Conservation (phyloP, 2,888 invertebrate species). For the Entomobrya proxima region DNA sequence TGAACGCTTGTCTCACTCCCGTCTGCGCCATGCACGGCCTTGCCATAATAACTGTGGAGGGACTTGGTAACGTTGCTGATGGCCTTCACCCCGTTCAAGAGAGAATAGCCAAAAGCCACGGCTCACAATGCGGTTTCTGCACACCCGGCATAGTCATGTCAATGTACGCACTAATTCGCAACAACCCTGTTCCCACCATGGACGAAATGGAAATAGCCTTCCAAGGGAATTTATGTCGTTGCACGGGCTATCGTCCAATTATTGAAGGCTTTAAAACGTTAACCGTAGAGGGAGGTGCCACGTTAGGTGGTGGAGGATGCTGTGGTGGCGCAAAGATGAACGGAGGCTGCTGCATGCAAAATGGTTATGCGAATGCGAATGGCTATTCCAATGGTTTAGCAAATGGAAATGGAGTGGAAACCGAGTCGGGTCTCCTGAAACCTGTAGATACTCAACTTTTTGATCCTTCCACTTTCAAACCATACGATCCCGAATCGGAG, state of each 20-base stretch:
- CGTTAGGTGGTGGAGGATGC: conserved; percentile 37
- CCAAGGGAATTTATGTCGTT: conserved; percentile 90
- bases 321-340: conserved; percentile 85
- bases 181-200: conserved; percentile 84
- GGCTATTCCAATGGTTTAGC: conserved; percentile 38
- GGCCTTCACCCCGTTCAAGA: conserved; percentile 91
- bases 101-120: conserved; percentile 91
- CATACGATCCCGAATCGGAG: conserved; percentile 89
- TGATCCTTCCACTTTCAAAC: conserved; percentile 82
- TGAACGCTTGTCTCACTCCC: conserved; percentile 93
- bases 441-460: conserved; percentile 77
- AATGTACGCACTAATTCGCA: conserved; percentile 91
- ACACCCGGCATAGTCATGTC: conserved; percentile 99
- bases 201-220: conserved; percentile 87
- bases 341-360: conserved; percentile 71
- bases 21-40: conserved; percentile 91
- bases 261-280: conserved; percentile 93
- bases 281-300: conserved; percentile 25
- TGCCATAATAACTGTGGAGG: conserved; percentile 95
- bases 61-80: conserved; percentile 89
- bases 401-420: conserved; percentile 70
- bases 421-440: conserved; percentile 71
- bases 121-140: conserved; percentile 96
- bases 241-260: conserved; percentile 96
- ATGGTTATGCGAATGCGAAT: conserved; percentile 17